A percentile compares a stretch with the other conserved stretches of the same genome.
Evolutionary conservation across 2,888 invertebrate species (phyloP).

Genomic region (Drosophila tripunctata): DNA sequence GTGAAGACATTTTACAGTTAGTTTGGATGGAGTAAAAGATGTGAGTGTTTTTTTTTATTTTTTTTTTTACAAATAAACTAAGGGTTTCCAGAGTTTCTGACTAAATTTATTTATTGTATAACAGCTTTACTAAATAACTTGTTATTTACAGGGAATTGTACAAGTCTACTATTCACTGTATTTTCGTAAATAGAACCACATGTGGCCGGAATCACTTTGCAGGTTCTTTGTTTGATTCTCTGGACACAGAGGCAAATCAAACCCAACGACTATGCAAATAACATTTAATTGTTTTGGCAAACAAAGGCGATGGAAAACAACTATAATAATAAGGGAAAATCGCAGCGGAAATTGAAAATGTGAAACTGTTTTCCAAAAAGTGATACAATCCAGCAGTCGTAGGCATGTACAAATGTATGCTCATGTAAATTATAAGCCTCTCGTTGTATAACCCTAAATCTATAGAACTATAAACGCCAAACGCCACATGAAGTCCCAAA

Average conservation of each 20-base stretch:
- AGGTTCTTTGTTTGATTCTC: slow-evolving; percentile 25
- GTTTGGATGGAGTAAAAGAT: no score
- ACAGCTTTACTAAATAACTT: neutral
- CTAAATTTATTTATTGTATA: no score
- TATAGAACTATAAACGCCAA: slow-evolving; percentile 42
- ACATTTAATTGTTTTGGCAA: slow-evolving; percentile 78
- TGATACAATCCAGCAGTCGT: slow-evolving; percentile 58
- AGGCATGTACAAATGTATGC: slow-evolving; percentile 23
- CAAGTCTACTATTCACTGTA: neutral
- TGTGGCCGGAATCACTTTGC: slow-evolving; percentile 37
- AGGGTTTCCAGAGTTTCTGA: no score
- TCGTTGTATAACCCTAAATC: slow-evolving; percentile 65
- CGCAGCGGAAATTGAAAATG: slow-evolving; percentile 60
- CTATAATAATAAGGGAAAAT: slow-evolving; percentile 34
- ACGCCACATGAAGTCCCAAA: slow-evolving; percentile 62
- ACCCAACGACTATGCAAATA: slow-evolving; percentile 71
- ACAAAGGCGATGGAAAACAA: slow-evolving; percentile 64
- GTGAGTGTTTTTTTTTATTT: no score
- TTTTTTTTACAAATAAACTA: no score
- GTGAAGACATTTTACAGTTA: no score
- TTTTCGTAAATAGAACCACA: slow-evolving; percentile 49
- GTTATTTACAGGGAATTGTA: neutral
- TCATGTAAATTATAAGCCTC: slow-evolving; percentile 58
- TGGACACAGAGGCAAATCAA: slow-evolving; percentile 6
- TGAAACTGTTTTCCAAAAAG: slow-evolving; percentile 35